Evolutionary conservation across 2,888 invertebrate species (phyloP).

Genomic region (Lordiphosa andalusiaca): DNA sequence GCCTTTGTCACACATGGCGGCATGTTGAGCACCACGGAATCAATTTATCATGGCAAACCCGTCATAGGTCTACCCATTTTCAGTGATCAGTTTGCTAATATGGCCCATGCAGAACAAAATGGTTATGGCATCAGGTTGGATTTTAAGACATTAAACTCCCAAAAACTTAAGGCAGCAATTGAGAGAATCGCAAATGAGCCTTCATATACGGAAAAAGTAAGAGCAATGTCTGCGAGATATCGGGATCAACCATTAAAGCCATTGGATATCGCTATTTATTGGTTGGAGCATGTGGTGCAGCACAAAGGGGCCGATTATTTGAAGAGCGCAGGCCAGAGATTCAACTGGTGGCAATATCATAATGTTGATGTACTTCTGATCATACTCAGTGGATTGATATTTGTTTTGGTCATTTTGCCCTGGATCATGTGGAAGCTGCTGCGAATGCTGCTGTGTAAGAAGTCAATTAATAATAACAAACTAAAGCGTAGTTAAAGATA

Average conservation of each 20-base stretch:
- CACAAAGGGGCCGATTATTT: constrained; percentile 78
- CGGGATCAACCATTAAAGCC: constrained; percentile 76
- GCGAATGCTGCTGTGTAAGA: not conserved
- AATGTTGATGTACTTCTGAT: constrained; percentile 67
- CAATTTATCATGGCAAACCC: constrained; percentile 81
- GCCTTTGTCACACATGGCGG: constrained; percentile 81
- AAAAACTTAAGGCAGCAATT: constrained; percentile 57
- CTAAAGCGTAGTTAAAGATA: constrained; percentile 7
- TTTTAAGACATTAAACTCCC: constrained; percentile 57
- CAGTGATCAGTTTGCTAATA: constrained; percentile 81
- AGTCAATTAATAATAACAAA: not conserved
- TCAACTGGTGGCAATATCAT: constrained; percentile 70
- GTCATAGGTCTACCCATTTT: constrained; percentile 81
- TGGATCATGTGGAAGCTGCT: not conserved
- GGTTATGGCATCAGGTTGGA: constrained; percentile 79
- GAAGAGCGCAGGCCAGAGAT: constrained; percentile 69
- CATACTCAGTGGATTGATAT: constrained; percentile 27
- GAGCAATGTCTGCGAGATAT: constrained; percentile 64
- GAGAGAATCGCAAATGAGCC: constrained; percentile 41
- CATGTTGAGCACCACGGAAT: constrained; percentile 80
- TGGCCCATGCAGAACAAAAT: constrained; percentile 77
- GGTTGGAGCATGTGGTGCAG: constrained; percentile 77
- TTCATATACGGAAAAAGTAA: constrained; percentile 46
- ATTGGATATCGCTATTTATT: constrained; percentile 71
- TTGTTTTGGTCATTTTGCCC: not conserved